Conservation (phyloP, 2,113 vertebrate genomes). For the Rhinolophus ferrumequinum region DNA sequence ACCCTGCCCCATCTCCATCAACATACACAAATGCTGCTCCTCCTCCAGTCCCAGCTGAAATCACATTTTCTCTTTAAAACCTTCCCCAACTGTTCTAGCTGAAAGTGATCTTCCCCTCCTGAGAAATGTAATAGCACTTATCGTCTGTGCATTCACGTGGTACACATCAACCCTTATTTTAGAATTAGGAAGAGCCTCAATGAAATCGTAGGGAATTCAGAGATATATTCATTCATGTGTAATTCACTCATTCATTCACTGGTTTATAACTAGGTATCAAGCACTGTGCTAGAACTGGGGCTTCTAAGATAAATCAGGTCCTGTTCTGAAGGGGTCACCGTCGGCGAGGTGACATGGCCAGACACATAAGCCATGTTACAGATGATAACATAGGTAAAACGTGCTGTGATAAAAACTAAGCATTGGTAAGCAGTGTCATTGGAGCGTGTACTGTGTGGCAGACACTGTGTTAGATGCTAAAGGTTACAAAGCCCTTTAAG, state of each 20-base stretch:
- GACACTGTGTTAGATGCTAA: not conserved
- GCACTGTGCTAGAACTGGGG: not conserved
- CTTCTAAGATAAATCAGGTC: not conserved
- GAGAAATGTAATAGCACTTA: not conserved
- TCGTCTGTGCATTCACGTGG: not conserved
- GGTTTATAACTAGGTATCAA: not conserved
- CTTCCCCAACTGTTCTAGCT: not conserved
- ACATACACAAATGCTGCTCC: not conserved
- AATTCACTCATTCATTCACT: not conserved
- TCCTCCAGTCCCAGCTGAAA: not conserved
- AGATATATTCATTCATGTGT: not conserved
- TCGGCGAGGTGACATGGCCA: not conserved
- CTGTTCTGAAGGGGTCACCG: not conserved
- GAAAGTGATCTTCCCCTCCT: not conserved
- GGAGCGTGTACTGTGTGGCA: rapidly evolving
- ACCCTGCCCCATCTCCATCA: not conserved
- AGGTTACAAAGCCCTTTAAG: not conserved
- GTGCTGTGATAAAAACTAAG: not conserved
- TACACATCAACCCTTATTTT: not conserved
- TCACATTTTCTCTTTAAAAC: not conserved
- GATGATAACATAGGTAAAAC: too few relatives aligned
- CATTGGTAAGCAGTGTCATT: rapidly evolving
- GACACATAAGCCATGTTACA: rapidly evolving
- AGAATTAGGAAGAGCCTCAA: not conserved
- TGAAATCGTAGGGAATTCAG: not conserved